Conservation (phyloP, 2,888 invertebrate genomes). For the Callyntrura sp. region DNA sequence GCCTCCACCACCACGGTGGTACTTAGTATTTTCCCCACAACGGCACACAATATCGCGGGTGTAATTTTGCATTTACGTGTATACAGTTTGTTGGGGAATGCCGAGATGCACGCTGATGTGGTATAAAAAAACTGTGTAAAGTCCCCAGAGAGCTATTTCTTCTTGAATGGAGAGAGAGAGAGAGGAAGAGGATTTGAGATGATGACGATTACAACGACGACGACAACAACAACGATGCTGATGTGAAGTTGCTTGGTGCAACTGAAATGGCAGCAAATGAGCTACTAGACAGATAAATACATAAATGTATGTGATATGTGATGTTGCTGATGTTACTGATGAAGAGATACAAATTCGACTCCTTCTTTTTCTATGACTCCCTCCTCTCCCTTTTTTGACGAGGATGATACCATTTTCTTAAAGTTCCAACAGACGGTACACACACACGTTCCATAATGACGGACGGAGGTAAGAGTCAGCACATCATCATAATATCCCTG, state of each 20-base stretch:
- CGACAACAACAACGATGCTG: background rate
- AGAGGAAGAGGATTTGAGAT: slow-evolving; percentile 18
- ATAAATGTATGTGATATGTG: slow-evolving; percentile 46
- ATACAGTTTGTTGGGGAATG: slow-evolving; percentile 13
- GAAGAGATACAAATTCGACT: slow-evolving; percentile 25
- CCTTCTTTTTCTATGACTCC: background rate
- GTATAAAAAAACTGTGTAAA: slow-evolving; percentile 46
- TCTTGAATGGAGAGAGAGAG: background rate
- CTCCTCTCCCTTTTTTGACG: background rate
- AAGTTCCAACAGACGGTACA: background rate
- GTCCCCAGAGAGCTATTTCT: slow-evolving; percentile 60
- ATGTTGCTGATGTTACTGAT: background rate
- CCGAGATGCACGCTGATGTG: slow-evolving; percentile 28
- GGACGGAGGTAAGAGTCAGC: slow-evolving; percentile 1
- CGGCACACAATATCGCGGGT: slow-evolving; percentile 3
- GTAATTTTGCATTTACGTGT: slow-evolving; percentile 33
- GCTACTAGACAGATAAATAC: slow-evolving; percentile 55
- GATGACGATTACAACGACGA: background rate
- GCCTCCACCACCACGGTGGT: background rate
- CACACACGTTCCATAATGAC: too few species aligned
- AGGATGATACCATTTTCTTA: background rate
- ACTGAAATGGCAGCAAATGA: slow-evolving; percentile 33
- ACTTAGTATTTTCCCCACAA: background rate
- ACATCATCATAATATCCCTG: background rate
- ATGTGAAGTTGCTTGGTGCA: slow-evolving; percentile 17